phyloP scores from a whole-genome alignment of 2,113 vertebrate species.

The Eudyptes chrysolophus region DNA sequence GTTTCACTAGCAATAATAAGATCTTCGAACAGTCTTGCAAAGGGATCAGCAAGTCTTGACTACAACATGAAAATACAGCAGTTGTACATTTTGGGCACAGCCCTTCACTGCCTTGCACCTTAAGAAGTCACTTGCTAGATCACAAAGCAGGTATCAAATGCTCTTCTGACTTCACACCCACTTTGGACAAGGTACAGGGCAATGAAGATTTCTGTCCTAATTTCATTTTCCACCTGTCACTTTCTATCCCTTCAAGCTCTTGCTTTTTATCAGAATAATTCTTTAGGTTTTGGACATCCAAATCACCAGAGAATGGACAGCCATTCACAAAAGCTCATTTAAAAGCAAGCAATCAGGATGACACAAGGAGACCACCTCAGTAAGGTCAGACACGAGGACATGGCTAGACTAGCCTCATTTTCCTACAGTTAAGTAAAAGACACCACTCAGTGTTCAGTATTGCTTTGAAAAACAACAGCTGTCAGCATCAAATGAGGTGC shows the following conservation, averaged over 20 bases:
- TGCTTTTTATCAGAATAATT: background rate
- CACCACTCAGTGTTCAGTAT: background rate
- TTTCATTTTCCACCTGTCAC: background rate
- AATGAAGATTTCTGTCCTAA: background rate
- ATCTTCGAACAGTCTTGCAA: background rate
- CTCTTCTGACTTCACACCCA: background rate
- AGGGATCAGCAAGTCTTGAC: background rate
- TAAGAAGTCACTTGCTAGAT: background rate
- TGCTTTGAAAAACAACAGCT: background rate
- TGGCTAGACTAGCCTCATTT: background rate
- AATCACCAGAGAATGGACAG: background rate
- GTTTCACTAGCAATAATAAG: background rate
- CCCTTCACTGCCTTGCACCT: background rate
- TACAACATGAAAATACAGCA: background rate
- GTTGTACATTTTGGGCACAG: background rate
- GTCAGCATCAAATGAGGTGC: background rate
- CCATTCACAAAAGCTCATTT: background rate
- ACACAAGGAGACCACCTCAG: conserved; percentile 19
- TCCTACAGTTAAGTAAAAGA: background rate
- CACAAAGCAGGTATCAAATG: background rate
- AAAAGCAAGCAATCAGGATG: background rate
- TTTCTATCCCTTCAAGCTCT: background rate
- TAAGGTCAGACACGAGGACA: background rate
- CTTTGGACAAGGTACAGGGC: background rate
- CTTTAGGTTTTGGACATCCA: background rate